These are phyloP conservation scores for Pandemis cinnamomeana DNA, from an alignment of 2,888 invertebrate species.

Conservation along the genomic window DNA sequence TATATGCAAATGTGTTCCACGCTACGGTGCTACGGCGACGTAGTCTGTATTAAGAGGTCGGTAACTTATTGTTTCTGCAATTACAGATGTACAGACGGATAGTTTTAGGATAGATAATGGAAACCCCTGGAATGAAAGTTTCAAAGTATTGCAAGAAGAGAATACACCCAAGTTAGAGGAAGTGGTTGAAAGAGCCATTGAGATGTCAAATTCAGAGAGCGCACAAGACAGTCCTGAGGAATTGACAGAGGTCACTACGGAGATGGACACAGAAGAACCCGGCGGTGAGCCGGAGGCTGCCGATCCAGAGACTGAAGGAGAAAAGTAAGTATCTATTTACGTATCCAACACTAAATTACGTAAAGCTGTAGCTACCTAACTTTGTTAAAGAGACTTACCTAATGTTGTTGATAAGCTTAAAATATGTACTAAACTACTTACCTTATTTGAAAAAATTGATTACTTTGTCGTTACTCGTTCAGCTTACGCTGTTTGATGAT, in stretches of 20 bases:
- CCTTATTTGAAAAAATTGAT: too few species aligned
- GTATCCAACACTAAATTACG: background rate
- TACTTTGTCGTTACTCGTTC: too few species aligned
- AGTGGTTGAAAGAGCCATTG: conserved; percentile 68
- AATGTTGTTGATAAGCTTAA: too few species aligned
- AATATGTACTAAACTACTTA: too few species aligned
- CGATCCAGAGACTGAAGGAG: background rate
- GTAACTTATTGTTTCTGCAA: background rate
- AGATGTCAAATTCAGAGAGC: conserved; percentile 42
- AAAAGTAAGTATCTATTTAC: conserved; percentile 13
- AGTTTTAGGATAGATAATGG: conserved; percentile 38
- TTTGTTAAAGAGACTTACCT: too few species aligned
- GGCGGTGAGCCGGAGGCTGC: background rate
- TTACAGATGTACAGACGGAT: conserved; percentile 40
- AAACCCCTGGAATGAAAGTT: conserved; percentile 30
- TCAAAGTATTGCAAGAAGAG: conserved; percentile 49
- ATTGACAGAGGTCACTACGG: background rate
- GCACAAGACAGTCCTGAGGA: conserved; percentile 16
- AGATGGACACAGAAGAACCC: background rate
- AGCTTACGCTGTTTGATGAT: too few species aligned
- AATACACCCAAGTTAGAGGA: conserved; percentile 63
- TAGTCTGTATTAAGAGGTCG: conserved; percentile 11
- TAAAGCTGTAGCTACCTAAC: too few species aligned
- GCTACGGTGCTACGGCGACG: conserved; percentile 17
- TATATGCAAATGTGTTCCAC: conserved; percentile 38